Evolutionary conservation across 1,140 invertebrate genomes (phyloP), one percentile per base, ranked within the genome.

Genomic region (Drosophila tani): DNA sequence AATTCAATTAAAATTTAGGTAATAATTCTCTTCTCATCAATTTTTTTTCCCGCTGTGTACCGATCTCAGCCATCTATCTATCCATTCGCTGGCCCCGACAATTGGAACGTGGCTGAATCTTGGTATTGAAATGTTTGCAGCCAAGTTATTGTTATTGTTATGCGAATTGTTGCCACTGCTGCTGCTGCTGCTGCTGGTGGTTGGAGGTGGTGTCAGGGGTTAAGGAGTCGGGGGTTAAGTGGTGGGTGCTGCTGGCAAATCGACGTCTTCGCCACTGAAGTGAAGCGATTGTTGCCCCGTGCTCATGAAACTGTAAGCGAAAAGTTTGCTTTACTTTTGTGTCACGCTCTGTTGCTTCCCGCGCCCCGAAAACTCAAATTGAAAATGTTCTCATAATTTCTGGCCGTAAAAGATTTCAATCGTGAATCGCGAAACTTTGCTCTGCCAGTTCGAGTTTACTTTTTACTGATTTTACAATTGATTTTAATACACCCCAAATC

Each of bases 251-350:
- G 63, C 40, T 75, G 79, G 75, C 81, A 88, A 85, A 81, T 90
- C 84, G 78, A 82, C 82, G 70, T 84, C 81, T 79, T 85, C 56
- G 69, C 67, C 55, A 82, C 57, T 65, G 59, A 47, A 66, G 50
- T 66, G 71, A 80, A 70, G 71, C 69, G 75, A 59, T 79, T 69
- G 75, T 70, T 68, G 76, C 51, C 82, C 68, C 67, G 67, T 86
- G 82, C 79, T 80, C 79, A 85, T 85, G 82, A 85, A 85, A 85
- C 75, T 85, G 82, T 85, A 86, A 86, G 82, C 84, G 69, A 76
- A 85, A 90, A 90, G 85, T 90, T 90, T 90, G 81, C 79, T 90
- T 90, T 91, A 85, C 85, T 90, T 90, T 82, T 90, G 79, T 88
- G 85, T 90, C 85, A 88, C 85, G 85, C 85, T 85, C 85, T 74